Evolutionary conservation across 1,140 invertebrate species (phyloP).

Genomic region (Elysia chlorotica): DNA sequence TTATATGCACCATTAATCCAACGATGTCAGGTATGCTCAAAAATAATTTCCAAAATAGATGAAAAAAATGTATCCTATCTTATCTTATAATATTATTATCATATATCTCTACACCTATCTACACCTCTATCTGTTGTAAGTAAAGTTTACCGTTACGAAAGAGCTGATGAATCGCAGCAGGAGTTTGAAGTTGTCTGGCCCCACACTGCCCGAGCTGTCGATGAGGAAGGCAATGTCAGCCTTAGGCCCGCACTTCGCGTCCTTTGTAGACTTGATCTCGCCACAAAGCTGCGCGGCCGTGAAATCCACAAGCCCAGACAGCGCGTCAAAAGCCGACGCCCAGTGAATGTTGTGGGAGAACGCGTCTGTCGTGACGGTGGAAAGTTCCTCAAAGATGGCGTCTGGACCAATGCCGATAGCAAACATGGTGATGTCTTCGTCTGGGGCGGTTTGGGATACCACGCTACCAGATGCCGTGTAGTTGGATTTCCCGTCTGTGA

Average conservation of each 20-base stretch:
- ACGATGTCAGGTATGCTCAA: no score
- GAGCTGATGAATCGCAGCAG: slow-evolving; percentile 36
- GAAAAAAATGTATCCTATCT: no score
- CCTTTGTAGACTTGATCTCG: background rate
- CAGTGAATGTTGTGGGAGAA: slow-evolving; percentile 39
- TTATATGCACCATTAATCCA: no score
- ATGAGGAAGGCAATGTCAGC: slow-evolving; percentile 48
- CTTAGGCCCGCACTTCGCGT: slow-evolving; percentile 26
- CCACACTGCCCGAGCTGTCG: slow-evolving; percentile 45
- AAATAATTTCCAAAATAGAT: no score
- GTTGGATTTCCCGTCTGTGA: slow-evolving; percentile 56
- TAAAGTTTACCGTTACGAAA: no score
- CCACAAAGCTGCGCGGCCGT: slow-evolving; percentile 46
- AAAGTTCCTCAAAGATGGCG: slow-evolving; percentile 36
- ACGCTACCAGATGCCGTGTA: slow-evolving; percentile 18
- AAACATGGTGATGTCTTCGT: slow-evolving; percentile 28
- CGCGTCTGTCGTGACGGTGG: slow-evolving; percentile 37
- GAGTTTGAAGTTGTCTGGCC: slow-evolving; percentile 38
- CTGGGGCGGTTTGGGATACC: slow-evolving; percentile 7
- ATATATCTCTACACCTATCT: no score
- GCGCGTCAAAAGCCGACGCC: slow-evolving; percentile 45
- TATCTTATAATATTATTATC: no score
- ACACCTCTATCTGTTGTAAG: no score
- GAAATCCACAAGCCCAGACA: slow-evolving; percentile 40
- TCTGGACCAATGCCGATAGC: slow-evolving; percentile 37